Evolutionary conservation across 2,797 vertebrate genomes (phyloP).

Genomic region (Artibeus lituratus): DNA sequence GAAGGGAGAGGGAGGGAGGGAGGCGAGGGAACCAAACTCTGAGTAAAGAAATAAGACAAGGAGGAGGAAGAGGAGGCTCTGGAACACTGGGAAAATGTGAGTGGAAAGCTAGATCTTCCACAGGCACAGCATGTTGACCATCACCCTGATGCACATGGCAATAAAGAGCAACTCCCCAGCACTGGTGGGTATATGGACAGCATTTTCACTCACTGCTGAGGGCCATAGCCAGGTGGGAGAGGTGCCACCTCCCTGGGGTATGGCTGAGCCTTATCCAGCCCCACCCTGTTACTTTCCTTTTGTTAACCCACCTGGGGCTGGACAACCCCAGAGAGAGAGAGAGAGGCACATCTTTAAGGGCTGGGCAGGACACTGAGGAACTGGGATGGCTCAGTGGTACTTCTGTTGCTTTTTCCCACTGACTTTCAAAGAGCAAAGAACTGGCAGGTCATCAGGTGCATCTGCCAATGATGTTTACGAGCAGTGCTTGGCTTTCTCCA

Average conservation of each 20-base stretch:
- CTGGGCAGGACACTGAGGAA: not conserved
- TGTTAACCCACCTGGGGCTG: not conserved
- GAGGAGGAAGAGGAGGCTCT: not conserved
- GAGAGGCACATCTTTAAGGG: not conserved
- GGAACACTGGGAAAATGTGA: not conserved
- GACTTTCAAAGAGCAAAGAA: not conserved
- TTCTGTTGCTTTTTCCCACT: not conserved
- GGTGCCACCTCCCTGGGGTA: not conserved
- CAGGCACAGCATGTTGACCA: not conserved
- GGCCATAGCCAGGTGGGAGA: not conserved
- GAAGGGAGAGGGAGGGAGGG: not conserved
- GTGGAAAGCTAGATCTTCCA: not conserved
- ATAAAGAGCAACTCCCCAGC: not conserved
- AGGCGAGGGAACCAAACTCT: not conserved
- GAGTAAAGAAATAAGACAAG: not conserved
- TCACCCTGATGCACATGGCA: not conserved
- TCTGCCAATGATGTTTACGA: not conserved
- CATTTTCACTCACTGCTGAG: not conserved
- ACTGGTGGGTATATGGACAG: not conserved
- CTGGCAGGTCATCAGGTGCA: not conserved
- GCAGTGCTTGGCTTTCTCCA: not conserved
- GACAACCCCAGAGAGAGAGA: fast-evolving
- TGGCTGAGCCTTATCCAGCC: not conserved
- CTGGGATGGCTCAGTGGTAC: not conserved
- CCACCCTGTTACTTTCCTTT: fast-evolving